These are phyloP conservation scores for Enteromius fasciolatus DNA, from an alignment of 2,797 vertebrate species.

Conservation along the genomic window DNA sequence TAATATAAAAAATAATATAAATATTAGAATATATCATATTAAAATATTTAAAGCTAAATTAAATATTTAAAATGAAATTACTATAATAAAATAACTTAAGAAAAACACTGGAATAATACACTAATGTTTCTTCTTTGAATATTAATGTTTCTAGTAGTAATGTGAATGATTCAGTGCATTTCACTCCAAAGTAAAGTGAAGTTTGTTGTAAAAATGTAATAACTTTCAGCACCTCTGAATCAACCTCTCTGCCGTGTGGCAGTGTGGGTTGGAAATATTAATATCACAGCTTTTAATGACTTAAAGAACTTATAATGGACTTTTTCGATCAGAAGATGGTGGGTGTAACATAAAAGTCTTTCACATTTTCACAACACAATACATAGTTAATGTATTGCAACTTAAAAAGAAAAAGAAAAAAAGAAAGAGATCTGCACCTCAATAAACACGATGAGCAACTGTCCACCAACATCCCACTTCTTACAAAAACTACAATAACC, in stretches of 20 bases:
- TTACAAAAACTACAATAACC: background rate
- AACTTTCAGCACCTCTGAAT: background rate
- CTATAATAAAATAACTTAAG: background rate
- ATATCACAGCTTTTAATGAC: background rate
- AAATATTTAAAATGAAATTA: background rate
- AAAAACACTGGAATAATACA: background rate
- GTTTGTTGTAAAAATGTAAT: background rate
- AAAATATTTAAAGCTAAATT: background rate
- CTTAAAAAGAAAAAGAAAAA: too few relatives aligned
- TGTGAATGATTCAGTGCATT: background rate
- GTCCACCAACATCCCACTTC: slow-evolving; percentile 4
- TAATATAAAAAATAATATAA: too few relatives aligned
- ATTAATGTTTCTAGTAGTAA: background rate
- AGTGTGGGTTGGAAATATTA: rapidly evolving
- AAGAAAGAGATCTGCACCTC: background rate
- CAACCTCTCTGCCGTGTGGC: background rate
- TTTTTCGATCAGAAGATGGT: background rate
- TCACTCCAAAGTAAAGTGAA: background rate
- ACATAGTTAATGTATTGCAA: too few relatives aligned
- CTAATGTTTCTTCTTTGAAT: background rate
- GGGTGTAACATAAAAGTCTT: background rate
- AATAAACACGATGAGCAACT: background rate
- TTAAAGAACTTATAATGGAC: background rate
- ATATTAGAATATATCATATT: too few relatives aligned
- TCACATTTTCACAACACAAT: background rate